These are phyloP conservation scores for Shargacucullia verbasci DNA, from an alignment of 2,888 invertebrate species.

Conservation along the genomic window DNA sequence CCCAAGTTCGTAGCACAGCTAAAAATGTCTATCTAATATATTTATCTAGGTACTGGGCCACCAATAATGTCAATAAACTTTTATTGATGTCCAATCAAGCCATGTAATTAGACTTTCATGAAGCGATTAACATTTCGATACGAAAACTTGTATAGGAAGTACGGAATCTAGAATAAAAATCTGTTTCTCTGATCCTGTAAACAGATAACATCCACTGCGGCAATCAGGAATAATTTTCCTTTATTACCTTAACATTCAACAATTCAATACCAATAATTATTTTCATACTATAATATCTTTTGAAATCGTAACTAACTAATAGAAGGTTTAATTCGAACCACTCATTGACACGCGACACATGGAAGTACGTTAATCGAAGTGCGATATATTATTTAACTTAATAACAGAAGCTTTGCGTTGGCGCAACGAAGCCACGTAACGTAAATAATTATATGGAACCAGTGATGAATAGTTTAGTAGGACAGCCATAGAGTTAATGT, in stretches of 20 bases:
- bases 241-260: constrained; percentile 3
- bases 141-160: too few relatives aligned
- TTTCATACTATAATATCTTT: constrained; percentile 35
- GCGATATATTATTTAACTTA: constrained; percentile 77
- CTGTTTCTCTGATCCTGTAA: too few relatives aligned
- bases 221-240: constrained; percentile 3
- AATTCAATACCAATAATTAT: constrained; percentile 37
- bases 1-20: too few relatives aligned
- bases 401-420: constrained; percentile 62
- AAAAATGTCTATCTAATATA: too few relatives aligned
- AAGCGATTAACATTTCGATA: too few relatives aligned
- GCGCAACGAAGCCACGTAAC: constrained; percentile 62
- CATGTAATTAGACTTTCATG: too few relatives aligned
- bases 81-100: too few relatives aligned
- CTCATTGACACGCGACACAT: constrained; percentile 57
- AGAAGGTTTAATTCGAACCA: constrained; percentile 58
- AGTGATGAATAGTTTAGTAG: constrained; percentile 73
- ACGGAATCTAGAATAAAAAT: too few relatives aligned
- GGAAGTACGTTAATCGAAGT: constrained; percentile 72
- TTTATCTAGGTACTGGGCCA: too few relatives aligned
- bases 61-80: too few relatives aligned
- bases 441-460: constrained; percentile 78
- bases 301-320: constrained; percentile 57
- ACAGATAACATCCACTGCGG: background rate
- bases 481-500: constrained; percentile 33